Percentiles rank a stretch among this genome's conserved stretches.
phyloP scores from a whole-genome alignment of 1,140 invertebrate species.

The Scylla paramamosain region DNA sequence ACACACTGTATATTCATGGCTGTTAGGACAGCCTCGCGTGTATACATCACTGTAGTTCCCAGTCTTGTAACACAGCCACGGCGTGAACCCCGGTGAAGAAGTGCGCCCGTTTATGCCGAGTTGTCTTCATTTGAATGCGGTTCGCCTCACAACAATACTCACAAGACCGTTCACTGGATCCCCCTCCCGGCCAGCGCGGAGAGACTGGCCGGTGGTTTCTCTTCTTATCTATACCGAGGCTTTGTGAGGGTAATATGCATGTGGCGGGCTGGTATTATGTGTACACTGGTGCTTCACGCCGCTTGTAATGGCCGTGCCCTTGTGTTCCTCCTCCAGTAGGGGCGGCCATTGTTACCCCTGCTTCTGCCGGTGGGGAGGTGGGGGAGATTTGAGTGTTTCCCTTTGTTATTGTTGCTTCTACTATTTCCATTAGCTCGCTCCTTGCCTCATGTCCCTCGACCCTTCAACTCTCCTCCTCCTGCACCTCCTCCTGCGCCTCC shows the following conservation, averaged over 20 bases:
- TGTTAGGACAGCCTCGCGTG: background rate
- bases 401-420: background rate
- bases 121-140: constrained; percentile 21
- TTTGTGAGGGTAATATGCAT: constrained; percentile 14
- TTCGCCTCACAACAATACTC: constrained; percentile 7
- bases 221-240: background rate
- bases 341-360: background rate
- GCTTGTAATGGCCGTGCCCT: background rate
- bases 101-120: background rate
- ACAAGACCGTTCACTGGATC: background rate
- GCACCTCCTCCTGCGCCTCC: background rate
- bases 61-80: background rate
- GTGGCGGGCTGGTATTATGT: background rate
- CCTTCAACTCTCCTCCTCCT: background rate
- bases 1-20: background rate
- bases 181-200: too few species aligned
- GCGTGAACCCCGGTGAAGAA: background rate
- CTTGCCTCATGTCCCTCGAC: background rate
- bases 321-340: background rate
- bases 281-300: background rate
- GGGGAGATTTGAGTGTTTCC: background rate
- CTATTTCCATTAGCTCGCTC: background rate
- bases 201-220: background rate
- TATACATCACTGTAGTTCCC: background rate
- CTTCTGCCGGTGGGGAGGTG: background rate